Percentiles rank a stretch among this genome's conserved stretches.
Conservation (phyloP, 92 coral and sea anemone species). For the Phenganax stokvisi region DNA sequence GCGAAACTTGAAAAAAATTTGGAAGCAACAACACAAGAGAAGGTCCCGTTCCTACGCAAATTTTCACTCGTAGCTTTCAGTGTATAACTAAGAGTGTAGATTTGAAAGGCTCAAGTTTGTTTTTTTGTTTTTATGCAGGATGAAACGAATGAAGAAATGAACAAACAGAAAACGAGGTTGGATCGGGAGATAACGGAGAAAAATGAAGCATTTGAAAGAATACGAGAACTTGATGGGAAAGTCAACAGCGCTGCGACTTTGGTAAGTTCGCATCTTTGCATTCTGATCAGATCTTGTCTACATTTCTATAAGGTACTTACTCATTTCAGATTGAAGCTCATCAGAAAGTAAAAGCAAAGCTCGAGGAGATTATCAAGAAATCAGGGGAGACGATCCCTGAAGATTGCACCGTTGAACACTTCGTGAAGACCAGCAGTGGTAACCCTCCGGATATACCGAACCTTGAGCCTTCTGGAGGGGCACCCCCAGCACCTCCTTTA, state of each 20-base stretch:
- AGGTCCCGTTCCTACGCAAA: conserved; percentile 43
- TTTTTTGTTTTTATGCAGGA: conserved; percentile 51
- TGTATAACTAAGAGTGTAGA: not conserved
- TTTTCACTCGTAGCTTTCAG: conserved; percentile 1
- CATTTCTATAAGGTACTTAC: not conserved
- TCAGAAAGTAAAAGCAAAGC: conserved; percentile 60
- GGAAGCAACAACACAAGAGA: conserved; percentile 77
- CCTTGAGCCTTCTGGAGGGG: conserved; percentile 41
- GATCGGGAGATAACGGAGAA: conserved; percentile 80
- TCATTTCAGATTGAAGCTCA: conserved; percentile 69
- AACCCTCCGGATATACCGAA: conserved; percentile 15
- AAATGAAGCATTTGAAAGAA: conserved; percentile 89
- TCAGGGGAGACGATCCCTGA: conserved; percentile 89
- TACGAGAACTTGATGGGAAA: conserved; percentile 84
- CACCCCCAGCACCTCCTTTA: conserved; percentile 77
- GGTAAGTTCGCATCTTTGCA: conserved; percentile 44
- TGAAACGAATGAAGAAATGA: conserved; percentile 73
- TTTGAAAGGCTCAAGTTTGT: not conserved
- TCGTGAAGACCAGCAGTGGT: conserved; percentile 40
- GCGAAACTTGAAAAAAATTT: conserved; percentile 70
- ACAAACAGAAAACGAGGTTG: conserved; percentile 75
- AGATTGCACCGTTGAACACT: conserved; percentile 80
- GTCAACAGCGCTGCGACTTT: conserved; percentile 68
- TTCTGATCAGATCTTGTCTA: not conserved
- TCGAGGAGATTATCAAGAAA: conserved; percentile 86